These are phyloP conservation scores for Coranthus polyacanthus DNA, from an alignment of 2,797 vertebrate species.

Conservation along the genomic window DNA sequence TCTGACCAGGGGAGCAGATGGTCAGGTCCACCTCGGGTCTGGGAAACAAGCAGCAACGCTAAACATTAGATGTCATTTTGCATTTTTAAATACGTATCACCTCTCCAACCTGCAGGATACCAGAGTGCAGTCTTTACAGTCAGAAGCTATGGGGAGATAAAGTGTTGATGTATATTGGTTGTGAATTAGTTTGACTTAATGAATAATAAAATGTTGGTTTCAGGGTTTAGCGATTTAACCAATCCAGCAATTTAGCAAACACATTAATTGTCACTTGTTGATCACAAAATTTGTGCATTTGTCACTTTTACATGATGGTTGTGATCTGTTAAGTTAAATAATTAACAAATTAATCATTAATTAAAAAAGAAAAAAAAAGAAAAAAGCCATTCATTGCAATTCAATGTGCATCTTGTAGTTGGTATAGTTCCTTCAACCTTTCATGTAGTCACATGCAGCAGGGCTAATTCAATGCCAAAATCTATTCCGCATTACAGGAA, in stretches of 20 bases:
- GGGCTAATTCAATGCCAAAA: conserved; percentile 33
- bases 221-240: too few species aligned
- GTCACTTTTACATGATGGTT: too few species aligned
- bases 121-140: conserved; percentile 69
- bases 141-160: conserved; percentile 61
- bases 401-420: neutral
- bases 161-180: conserved; percentile 68
- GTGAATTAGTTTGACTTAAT: too few species aligned
- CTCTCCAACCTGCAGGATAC: conserved; percentile 82
- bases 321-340: too few species aligned
- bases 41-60: conserved; percentile 76
- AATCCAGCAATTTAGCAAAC: too few species aligned
- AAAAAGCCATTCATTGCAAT: too few species aligned
- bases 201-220: too few species aligned
- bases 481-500: conserved; percentile 36
- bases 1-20: conserved; percentile 90
- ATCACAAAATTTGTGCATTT: too few species aligned
- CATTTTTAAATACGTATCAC: conserved; percentile 84
- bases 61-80: conserved; percentile 87
- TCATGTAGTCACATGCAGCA: neutral
- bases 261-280: too few species aligned
- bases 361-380: too few species aligned
- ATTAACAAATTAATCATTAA: neutral
- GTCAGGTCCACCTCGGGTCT: conserved; percentile 79
- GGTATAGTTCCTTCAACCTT: conserved; percentile 14